These are phyloP conservation scores for Aramus guarauna DNA, from an alignment of 2,113 vertebrate genomes.

Conservation along the genomic window DNA sequence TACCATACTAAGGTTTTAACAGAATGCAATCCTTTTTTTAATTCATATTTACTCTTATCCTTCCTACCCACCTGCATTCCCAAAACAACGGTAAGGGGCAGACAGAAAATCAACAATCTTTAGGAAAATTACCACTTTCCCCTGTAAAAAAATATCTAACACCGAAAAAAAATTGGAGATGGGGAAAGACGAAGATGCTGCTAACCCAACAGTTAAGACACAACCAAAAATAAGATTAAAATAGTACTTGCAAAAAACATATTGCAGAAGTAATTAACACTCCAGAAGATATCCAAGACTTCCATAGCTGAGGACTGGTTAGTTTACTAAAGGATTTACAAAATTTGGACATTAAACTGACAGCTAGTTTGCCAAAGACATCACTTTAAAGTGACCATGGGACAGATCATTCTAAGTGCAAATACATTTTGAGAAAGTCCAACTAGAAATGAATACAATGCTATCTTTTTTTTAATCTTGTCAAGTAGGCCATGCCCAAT, in stretches of 20 bases:
- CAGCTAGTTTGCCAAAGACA: neutral
- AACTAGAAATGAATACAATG: neutral
- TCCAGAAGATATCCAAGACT: neutral
- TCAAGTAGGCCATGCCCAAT: neutral
- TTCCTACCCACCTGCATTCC: neutral
- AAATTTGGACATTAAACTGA: neutral
- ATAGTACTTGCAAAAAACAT: neutral
- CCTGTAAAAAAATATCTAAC: neutral
- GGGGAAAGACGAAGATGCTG: neutral
- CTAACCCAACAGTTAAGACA: neutral
- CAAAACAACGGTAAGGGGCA: neutral
- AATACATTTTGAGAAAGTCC: neutral
- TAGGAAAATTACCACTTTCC: neutral
- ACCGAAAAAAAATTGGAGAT: neutral
- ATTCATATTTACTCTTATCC: neutral
- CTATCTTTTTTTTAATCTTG: neutral
- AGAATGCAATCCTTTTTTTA: neutral
- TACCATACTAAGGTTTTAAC: neutral
- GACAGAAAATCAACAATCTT: neutral
- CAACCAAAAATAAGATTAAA: neutral
- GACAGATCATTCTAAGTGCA: neutral
- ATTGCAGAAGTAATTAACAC: neutral
- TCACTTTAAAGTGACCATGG: neutral
- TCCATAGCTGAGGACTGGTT: neutral
- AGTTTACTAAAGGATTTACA: neutral